Evolutionary conservation across 92 coral and sea anemone genomes (phyloP), one percentile per base, ranked within the genome.

Genomic region (Palythoa caribaeorum): DNA sequence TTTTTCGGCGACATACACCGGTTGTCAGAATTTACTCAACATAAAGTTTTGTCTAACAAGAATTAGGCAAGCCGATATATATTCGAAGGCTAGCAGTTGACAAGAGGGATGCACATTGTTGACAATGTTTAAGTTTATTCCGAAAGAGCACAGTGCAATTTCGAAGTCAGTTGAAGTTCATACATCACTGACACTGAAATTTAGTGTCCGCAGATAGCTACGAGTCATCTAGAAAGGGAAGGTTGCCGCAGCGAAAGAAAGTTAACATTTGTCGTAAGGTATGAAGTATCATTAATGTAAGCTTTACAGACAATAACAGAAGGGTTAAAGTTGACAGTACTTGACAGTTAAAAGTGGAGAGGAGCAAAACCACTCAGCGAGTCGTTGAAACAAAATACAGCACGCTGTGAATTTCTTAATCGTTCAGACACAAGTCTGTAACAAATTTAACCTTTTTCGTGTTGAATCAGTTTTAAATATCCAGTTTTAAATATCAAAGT

Each of bases 41-140:
- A 81, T 65, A 48, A 54, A 57, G 66, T 81, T 81, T 65, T 39
- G 57, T 3, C 20, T 28, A 6, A 70, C 60, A 11, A 47, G 76
- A 74, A 81, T 66, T 81, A 81, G 28, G 86, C 5, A 51, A 13
- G 14, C 5, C 7, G 73, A 17, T 65, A 21, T 81, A 66, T 81
- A 35, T 81, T 81, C 86, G 37, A 81, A 81, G 5, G 48, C 20
- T 36, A 51, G 28, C 54, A 66, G 66, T 65, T 20, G 63, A 62
- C 86, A 47, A 68, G 62, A 44, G 62, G 76, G 50, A 44, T 44
- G 50, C 9, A 20, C 38, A 36, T 66, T 65, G 57, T 81, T 81
- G 86, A 81, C 76, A 65, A 44, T 38, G 38, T 65, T 48, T 65
- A 44, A 81, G 17, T 81, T 65, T 65, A 28, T 28, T 81, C 65